Percentiles rank a stretch among this genome's conserved stretches.
phyloP scores from a whole-genome alignment of 1,140 invertebrate genomes.

The Cotesia vestalis region DNA sequence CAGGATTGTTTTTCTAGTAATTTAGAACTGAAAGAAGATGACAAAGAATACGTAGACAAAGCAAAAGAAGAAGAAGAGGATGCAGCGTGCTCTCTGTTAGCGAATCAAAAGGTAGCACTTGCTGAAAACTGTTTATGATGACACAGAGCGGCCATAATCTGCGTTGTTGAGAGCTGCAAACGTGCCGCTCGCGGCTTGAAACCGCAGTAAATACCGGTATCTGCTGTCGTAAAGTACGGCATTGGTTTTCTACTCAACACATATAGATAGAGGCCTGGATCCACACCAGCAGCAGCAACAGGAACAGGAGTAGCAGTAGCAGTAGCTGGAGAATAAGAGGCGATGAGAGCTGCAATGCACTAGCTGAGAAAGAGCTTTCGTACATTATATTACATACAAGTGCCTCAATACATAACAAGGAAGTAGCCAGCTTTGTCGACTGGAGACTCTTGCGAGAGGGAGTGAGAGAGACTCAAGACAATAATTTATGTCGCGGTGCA shows the following conservation, averaged over 20 bases:
- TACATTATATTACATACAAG: constrained; percentile 18
- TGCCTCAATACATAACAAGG: constrained; percentile 27
- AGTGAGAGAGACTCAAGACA: background rate
- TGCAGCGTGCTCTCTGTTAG: constrained; percentile 10
- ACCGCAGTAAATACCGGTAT: constrained; percentile 52
- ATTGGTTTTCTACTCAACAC: constrained; percentile 47
- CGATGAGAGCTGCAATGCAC: constrained; percentile 6
- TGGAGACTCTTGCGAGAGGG: background rate
- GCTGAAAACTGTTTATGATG: constrained; percentile 42
- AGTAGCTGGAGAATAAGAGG: background rate
- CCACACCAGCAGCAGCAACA: too few relatives aligned
- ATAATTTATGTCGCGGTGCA: constrained; percentile 38
- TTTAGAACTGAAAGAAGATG: too few relatives aligned
- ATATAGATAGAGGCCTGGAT: background rate
- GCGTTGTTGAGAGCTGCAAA: constrained; percentile 40
- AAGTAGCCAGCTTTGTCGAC: background rate
- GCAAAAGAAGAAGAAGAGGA: too few relatives aligned
- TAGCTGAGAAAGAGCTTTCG: constrained; percentile 15
- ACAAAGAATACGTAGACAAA: background rate
- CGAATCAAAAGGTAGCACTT: constrained; percentile 30
- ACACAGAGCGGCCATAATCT: constrained; percentile 35
- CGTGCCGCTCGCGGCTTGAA: constrained; percentile 37
- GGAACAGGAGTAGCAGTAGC: too few relatives aligned
- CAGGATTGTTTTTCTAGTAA: too few relatives aligned
- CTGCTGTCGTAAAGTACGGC: constrained; percentile 53